Conservation (phyloP, 23 tunicate genomes). For the Styela clava region DNA sequence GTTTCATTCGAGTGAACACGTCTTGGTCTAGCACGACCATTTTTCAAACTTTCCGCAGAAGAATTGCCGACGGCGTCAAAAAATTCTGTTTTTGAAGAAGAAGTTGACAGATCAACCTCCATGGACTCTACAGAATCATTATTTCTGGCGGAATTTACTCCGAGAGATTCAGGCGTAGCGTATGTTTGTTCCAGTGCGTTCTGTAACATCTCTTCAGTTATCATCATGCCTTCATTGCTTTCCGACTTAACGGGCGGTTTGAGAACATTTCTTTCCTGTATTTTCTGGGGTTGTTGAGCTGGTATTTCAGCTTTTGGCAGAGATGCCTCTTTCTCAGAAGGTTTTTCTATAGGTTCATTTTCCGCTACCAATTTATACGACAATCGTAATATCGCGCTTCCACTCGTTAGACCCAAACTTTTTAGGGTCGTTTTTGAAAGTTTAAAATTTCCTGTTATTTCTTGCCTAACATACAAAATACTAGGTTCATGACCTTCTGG, state of each 20-base stretch:
- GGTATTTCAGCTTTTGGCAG: not conserved
- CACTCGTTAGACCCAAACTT: constrained; percentile 46
- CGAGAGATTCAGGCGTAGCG: not conserved
- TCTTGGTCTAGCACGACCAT: not conserved
- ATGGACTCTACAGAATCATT: not conserved
- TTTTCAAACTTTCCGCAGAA: constrained; percentile 1
- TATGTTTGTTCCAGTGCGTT: not conserved
- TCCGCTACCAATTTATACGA: not conserved
- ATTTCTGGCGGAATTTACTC: not conserved
- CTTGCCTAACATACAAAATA: constrained; percentile 65
- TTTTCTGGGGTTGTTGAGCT: not conserved
- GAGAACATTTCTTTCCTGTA: not conserved
- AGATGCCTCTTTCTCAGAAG: not conserved
- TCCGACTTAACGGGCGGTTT: not conserved
- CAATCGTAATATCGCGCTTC: constrained; percentile 65
- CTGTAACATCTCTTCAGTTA: constrained; percentile 2
- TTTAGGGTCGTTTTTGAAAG: constrained; percentile 53
- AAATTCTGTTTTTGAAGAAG: not conserved
- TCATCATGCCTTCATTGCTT: not conserved
- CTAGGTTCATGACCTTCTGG: constrained; percentile 30
- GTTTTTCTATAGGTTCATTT: not conserved
- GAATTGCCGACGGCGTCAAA: not conserved
- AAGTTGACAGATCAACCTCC: not conserved
- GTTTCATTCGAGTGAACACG: not conserved
- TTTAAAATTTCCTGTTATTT: constrained; percentile 36